phyloP scores from a whole-genome alignment of 2,797 vertebrate species.

The Australoheros facetus region DNA sequence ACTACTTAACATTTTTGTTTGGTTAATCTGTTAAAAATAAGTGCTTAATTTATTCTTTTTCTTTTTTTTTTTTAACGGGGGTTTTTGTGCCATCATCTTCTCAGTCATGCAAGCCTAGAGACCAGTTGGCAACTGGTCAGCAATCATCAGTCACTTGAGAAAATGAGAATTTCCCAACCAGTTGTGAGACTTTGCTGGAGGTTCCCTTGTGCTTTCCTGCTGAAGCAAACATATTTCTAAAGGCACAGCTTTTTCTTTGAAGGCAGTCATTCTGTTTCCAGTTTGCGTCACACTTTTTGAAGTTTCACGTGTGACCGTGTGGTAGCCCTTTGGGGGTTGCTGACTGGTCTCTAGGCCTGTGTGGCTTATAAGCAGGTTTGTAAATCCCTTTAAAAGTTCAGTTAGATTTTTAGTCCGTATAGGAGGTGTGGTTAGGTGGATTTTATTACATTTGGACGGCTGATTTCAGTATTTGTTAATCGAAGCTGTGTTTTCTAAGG shows the following conservation, averaged over 20 bases:
- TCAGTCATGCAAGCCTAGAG: neutral
- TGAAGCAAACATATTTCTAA: neutral
- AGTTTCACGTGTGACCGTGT: neutral
- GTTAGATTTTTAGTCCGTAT: neutral
- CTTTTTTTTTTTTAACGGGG: too few relatives aligned
- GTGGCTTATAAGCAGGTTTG: neutral
- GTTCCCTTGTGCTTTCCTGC: neutral
- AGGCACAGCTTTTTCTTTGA: neutral
- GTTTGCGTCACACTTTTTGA: fast-evolving
- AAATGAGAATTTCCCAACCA: neutral
- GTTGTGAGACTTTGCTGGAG: neutral
- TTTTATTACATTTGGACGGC: neutral
- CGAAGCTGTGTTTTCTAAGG: too few relatives aligned
- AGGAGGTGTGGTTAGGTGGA: neutral
- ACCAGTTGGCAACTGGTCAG: neutral
- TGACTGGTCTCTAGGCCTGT: neutral
- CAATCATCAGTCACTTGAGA: neutral
- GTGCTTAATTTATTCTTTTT: fast-evolving
- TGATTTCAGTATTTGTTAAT: neutral
- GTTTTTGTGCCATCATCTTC: neutral
- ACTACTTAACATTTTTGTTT: neutral
- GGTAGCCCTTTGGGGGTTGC: too few relatives aligned
- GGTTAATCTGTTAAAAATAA: neutral
- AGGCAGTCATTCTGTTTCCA: neutral
- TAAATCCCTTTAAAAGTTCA: neutral